phyloP scores from a whole-genome alignment of 2,113 vertebrate genomes.

The Illadopsis cleaveri region DNA sequence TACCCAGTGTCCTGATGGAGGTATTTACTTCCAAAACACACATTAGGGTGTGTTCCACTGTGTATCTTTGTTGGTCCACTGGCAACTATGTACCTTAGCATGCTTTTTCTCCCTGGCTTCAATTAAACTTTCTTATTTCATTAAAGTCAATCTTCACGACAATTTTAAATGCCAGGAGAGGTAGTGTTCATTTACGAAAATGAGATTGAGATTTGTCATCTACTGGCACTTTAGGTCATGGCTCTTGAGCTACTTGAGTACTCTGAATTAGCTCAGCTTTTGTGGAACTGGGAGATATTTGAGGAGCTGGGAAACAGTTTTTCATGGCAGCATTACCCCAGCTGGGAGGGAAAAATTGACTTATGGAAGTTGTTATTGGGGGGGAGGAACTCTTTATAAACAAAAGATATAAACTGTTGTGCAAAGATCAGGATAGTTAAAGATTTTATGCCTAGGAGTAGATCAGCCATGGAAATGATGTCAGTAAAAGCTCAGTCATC shows the following conservation, averaged over 20 bases:
- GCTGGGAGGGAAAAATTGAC: fast-evolving
- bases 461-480: not conserved
- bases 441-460: fast-evolving
- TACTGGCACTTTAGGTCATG: not conserved
- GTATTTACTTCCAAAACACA: not conserved
- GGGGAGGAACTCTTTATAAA: not conserved
- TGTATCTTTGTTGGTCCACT: not conserved
- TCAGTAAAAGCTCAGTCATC: not conserved
- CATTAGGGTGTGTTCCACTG: not conserved
- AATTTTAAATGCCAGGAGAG: not conserved
- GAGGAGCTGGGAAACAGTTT: not conserved
- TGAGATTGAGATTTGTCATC: not conserved
- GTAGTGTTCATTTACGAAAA: not conserved
- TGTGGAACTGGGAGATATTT: not conserved
- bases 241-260: not conserved
- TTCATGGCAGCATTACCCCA: not conserved
- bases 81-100: fast-evolving
- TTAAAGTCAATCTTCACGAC: not conserved
- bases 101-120: not conserved
- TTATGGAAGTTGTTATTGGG: not conserved
- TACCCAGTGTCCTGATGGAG: not conserved
- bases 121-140: not conserved
- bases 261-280: not conserved
- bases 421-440: not conserved
- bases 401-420: fast-evolving